Conservation (phyloP, 2,113 vertebrate genomes). For the Psettodes erumei region DNA sequence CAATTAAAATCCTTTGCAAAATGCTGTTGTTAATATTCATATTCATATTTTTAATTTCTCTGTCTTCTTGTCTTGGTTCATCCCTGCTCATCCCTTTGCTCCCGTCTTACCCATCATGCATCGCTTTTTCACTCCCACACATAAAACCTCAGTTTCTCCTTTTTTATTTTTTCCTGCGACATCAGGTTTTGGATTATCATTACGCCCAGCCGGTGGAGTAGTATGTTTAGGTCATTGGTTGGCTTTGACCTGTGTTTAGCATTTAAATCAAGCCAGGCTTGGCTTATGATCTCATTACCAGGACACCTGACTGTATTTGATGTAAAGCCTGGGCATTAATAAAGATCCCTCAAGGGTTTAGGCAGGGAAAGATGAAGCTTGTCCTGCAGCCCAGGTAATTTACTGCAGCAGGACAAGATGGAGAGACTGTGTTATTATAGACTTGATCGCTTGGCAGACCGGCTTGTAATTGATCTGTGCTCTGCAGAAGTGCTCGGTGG, state of each 20-base stretch:
- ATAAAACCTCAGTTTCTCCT: not conserved
- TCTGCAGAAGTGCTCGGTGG: slow-evolving; percentile 61
- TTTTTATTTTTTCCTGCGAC: not conserved
- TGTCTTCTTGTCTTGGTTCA: not conserved
- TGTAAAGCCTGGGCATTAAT: slow-evolving; percentile 74
- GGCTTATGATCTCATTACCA: slow-evolving; percentile 74
- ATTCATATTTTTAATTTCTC: slow-evolving; percentile 35
- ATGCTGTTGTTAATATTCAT: slow-evolving; percentile 19
- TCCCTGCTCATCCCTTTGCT: not conserved
- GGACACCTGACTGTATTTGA: slow-evolving; percentile 73
- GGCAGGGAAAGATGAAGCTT: slow-evolving; percentile 55
- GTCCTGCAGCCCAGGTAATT: slow-evolving; percentile 76
- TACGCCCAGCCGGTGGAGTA: slow-evolving; percentile 31
- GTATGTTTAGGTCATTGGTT: slow-evolving; percentile 55
- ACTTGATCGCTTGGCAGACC: slow-evolving; percentile 78
- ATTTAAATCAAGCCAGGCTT: slow-evolving; percentile 73
- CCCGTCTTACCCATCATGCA: not conserved
- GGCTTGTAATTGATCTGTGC: slow-evolving; percentile 74
- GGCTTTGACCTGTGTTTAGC: slow-evolving; percentile 74
- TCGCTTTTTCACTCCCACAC: not conserved
- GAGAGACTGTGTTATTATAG: slow-evolving; percentile 79
- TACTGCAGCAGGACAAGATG: slow-evolving; percentile 76
- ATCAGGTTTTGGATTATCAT: slow-evolving; percentile 47
- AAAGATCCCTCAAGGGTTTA: slow-evolving; percentile 65
- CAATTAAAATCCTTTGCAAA: slow-evolving; percentile 17